These are phyloP conservation scores for Lepus townsendii DNA, from an alignment of 2,797 vertebrate genomes.

Conservation along the genomic window DNA sequence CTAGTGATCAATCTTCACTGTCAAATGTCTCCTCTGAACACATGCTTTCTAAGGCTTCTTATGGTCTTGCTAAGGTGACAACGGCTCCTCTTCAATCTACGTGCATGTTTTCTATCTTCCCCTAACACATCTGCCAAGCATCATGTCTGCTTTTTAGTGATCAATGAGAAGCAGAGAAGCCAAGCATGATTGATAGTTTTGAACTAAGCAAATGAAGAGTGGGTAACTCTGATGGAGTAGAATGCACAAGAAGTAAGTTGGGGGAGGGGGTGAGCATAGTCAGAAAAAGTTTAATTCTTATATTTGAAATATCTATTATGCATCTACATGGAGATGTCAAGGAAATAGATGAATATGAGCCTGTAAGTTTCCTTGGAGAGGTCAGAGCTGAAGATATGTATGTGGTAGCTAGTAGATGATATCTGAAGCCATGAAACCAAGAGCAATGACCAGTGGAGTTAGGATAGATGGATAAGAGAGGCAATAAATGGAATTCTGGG, in stretches of 20 bases:
- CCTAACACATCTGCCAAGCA: background rate
- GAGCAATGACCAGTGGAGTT: background rate
- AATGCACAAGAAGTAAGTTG: background rate
- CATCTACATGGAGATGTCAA: background rate
- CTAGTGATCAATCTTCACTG: background rate
- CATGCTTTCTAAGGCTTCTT: background rate
- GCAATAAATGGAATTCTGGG: background rate
- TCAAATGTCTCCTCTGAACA: background rate
- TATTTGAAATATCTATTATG: background rate
- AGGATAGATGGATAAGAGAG: conserved; percentile 6
- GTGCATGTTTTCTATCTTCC: background rate
- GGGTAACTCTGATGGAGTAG: background rate
- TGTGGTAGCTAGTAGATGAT: background rate
- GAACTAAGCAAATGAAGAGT: background rate
- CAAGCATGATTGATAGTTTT: background rate
- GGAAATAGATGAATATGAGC: background rate
- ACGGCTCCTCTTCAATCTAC: background rate
- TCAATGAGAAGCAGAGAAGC: background rate
- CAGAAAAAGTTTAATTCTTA: background rate
- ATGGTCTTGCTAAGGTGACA: background rate
- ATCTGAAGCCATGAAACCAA: conserved; percentile 1
- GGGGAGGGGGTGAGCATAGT: background rate
- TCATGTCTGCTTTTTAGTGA: background rate
- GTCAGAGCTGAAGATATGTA: background rate
- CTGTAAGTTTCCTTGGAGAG: background rate